These are phyloP conservation scores for Sitta europaea DNA, from an alignment of 2,113 vertebrate species.

Conservation along the genomic window DNA sequence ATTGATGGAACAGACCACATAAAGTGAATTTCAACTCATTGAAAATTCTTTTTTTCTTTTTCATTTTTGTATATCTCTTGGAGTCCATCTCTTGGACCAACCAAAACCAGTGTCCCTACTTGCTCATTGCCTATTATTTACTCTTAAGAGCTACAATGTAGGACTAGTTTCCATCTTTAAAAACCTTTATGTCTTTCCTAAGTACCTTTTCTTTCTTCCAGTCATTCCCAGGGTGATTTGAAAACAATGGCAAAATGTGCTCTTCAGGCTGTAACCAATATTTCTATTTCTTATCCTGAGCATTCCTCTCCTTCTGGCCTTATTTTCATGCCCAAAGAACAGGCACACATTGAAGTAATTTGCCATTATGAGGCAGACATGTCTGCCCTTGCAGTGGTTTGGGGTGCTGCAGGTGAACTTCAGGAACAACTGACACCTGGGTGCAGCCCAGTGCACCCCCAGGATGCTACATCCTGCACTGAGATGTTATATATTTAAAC, in stretches of 20 bases:
- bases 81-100: background rate
- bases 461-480: background rate
- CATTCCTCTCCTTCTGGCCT: background rate
- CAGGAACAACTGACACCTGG: background rate
- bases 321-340: background rate
- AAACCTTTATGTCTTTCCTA: background rate
- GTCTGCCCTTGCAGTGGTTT: background rate
- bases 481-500: constrained; percentile 68
- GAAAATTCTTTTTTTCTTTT: background rate
- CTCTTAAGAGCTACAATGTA: background rate
- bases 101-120: background rate
- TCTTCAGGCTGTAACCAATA: background rate
- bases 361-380: background rate
- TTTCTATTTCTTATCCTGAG: background rate
- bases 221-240: background rate
- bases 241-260: background rate
- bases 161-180: background rate
- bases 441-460: background rate
- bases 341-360: background rate
- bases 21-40: background rate
- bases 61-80: background rate
- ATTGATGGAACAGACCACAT: background rate
- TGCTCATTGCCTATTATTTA: background rate
- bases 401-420: background rate
- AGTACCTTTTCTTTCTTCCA: background rate